Evolutionary conservation across 2,113 vertebrate genomes (phyloP), one percentile per base, ranked within the genome.

Genomic region (rabbit (Oryctolagus cuniculus)): DNA sequence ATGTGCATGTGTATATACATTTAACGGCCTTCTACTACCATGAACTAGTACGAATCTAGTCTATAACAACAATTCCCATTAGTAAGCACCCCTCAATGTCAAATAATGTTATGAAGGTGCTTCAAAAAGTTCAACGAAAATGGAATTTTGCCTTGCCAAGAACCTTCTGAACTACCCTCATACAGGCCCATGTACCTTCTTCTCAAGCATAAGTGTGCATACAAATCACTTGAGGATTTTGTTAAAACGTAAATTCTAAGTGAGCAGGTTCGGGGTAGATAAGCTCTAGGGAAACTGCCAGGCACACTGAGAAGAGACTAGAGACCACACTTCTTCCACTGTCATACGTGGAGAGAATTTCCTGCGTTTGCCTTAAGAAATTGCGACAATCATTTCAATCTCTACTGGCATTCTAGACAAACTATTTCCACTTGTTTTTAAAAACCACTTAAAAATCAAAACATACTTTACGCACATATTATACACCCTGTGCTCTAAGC

Each of bases 351-450:
- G 9, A 92, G 16, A 96, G n/a, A 49, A 85, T 66, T 72, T 87
- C 85, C 27, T 55, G 15, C 24, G 72, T 83, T 87, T 63, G 87
- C 70, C 38, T 86, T 79, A 79, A 91, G 49, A 63, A 78, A 84
- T 24, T 72, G 49, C 80, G n/a, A 75, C 61, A 69, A 49, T 78
- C 29, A 51, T 29, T 79, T 80, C 66, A 49, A 85, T 66, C 44
- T 96, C 55, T 74, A 90, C 1, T 55, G 87, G 44, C 13, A 95
- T 67, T 96, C 82, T 73, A 94, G 34, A 90, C 15, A 87, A 83
- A 74, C 16, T 73, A 85, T 64, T 74, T 85, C 51, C 38, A 74
- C 7, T 70, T 90, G 55, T 66, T 85, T 94, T 91, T 75, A 10
- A 53, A 90, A 93, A 90, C 44, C 51, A 84, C 67, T 79, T 67